phyloP scores from a whole-genome alignment of 2,797 vertebrate species.

The Leontocebus nigricollis region DNA sequence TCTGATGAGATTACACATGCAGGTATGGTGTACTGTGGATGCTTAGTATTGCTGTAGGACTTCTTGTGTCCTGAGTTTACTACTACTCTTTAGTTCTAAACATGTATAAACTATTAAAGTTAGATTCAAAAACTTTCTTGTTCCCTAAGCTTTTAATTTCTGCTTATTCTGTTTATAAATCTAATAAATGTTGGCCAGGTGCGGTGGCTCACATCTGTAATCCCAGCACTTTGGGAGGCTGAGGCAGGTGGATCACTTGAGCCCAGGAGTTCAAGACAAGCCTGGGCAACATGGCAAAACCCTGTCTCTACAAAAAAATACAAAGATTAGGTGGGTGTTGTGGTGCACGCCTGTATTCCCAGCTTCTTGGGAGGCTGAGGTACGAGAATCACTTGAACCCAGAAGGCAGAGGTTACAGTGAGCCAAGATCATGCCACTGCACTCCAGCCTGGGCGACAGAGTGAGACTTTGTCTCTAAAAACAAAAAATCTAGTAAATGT shows the following conservation, averaged over 20 bases:
- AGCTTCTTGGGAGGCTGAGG: background rate
- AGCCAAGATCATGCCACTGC: background rate
- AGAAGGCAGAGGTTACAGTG: background rate
- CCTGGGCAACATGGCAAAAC: background rate
- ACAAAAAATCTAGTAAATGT: background rate
- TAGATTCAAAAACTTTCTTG: background rate
- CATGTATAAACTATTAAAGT: accelerated
- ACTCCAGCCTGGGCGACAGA: background rate
- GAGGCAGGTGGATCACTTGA: background rate
- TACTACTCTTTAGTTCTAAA: background rate
- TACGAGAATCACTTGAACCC: background rate
- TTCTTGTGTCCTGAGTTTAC: background rate
- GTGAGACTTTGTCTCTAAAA: background rate
- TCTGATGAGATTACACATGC: accelerated
- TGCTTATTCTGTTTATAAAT: background rate
- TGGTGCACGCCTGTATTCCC: background rate
- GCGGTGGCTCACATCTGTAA: background rate
- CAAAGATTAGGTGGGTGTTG: background rate
- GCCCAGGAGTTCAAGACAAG: background rate
- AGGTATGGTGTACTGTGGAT: accelerated
- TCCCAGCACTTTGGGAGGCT: background rate
- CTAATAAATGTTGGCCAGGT: too few relatives aligned
- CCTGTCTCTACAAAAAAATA: background rate
- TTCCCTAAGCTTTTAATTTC: too few relatives aligned
- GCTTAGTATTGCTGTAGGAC: background rate